Base-by-base conservation (phyloP, 2,888 invertebrate genomes). In the Ophraella communa region DNA sequence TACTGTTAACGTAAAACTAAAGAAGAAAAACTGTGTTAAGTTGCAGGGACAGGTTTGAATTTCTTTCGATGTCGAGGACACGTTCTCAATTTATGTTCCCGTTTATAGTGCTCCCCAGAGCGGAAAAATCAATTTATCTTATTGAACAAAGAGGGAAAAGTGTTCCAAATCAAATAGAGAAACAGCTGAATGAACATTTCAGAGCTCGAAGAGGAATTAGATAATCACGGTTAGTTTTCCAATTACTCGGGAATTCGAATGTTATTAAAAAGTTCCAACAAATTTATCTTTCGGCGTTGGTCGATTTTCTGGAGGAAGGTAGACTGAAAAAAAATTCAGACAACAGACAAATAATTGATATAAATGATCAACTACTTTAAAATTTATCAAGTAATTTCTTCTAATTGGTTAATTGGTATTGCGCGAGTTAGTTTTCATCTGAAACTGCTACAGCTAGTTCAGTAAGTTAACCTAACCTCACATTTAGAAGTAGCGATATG, bases 41-140 rank as follows among this genome's bases (percentile, higher is more conserved):
- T 33, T 64, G 24, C 27, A 51, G 51, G 51, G 55, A 45, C 54
- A 56, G 60, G 59, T 62, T 63, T 55, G 52, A 63, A 66, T 60
- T 60, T 33, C 62, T 62, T 60, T 63, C 47, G 42, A 51, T 55
- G 55, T 44, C 20, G 59, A 63, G 56, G 57, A 63, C 66, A 66
- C 66, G 62, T 66, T 55, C 61, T 60, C 65, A 65, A 65, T 65
- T 65, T 61, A 65, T 65, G 60, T 66, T 62, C 52, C 49, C 44
- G 59, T 63, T 66, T 62, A 55, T 59, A 63, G 52, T 59, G 62
- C 59, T 66, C 56, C 59, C 55, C 49, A 56, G 62, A 66, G 66
- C 54, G 56, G 66, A 66, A 66, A 66, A 63, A 66, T 66, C 66
- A 63, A 66, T 63, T 66, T 56, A 56, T 63, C 57, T 61, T 42